Base-by-base conservation (phyloP, 2,113 vertebrate genomes). In the Genyomyrus donnyi region DNA sequence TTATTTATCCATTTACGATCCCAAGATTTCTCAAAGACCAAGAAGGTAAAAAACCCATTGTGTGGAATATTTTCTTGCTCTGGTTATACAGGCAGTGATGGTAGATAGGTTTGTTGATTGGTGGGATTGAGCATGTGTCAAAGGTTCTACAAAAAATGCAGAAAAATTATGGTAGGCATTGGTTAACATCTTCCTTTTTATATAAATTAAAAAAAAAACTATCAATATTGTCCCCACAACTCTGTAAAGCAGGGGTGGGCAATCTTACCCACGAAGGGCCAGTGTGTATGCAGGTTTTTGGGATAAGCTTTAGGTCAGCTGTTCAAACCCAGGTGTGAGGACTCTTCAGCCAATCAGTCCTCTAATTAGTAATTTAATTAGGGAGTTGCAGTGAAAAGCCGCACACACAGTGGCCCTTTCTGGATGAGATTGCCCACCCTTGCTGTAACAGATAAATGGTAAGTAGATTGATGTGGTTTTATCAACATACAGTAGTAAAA, bases 1-100 rank as follows among this genome's bases (percentile, higher is more conserved):
- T 66, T 88, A 77, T 70, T 74, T 66, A 27, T 50, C 45, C 42
- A 66, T 49, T 88, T 88, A 49, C 74, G 62, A 74, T 48, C 88
- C 48, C 7, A 27, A 11, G 66, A 35, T 48, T 89, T 35, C 66
- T 21, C 66, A 15, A n/a, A 85, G 24, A 85, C 4, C 4, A 85
- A 17, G 6, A 48, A 24, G 3, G 27, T 85, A 45, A 49, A 85
- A 50, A 85, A 15, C 8, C 8, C 31, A 17, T 19, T 19, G 35
- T 39, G 27, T 77, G 1, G 31, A 17, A 77, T 17, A 77, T 17
- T 39, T 15, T 77, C 35, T 35, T 39, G 31, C 35, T 77, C 4
- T 77, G 31, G 2, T 49, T 48, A 27, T 49, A 85, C 4, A 19
- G 24, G 24, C 45, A 48, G 10, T 27, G 24, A 35, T 77, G 24